Evolutionary conservation across 2,888 invertebrate species (phyloP).

Genomic region (Eupithecia pulchellata): DNA sequence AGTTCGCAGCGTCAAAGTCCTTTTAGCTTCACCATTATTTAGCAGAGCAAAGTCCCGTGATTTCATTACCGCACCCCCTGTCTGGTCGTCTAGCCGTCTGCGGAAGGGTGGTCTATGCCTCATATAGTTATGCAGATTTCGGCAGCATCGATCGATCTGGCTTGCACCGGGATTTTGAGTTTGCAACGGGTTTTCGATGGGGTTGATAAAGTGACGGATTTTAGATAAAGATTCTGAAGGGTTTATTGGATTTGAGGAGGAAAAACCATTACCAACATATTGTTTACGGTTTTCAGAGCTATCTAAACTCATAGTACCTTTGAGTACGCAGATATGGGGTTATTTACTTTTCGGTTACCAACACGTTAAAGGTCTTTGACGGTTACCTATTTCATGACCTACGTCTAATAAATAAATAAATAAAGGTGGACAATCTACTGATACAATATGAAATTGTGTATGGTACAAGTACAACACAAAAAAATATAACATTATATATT

Average conservation of each 20-base stretch:
- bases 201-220: background rate
- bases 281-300: background rate
- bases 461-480: too few relatives aligned
- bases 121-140: conserved; percentile 33
- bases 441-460: too few relatives aligned
- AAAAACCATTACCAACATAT: too few relatives aligned
- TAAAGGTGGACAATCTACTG: too few relatives aligned
- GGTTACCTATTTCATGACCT: too few relatives aligned
- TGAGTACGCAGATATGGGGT: too few relatives aligned
- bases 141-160: conserved; percentile 7
- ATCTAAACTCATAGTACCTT: background rate
- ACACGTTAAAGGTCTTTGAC: too few relatives aligned
- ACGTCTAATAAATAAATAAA: too few relatives aligned
- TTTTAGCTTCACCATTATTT: conserved; percentile 9
- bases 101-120: conserved; percentile 25
- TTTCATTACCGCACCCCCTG: conserved; percentile 55
- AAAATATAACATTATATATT: too few relatives aligned
- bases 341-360: too few relatives aligned
- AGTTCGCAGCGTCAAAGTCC: conserved; percentile 1
- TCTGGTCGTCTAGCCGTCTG: conserved; percentile 60
- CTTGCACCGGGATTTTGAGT: conserved; percentile 6
- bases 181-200: background rate
- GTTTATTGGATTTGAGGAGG: background rate
- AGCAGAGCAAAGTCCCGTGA: conserved; percentile 42
- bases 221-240: background rate